Evolutionary conservation across 2,888 invertebrate genomes (phyloP).

Genomic region (Aelia acuminata): DNA sequence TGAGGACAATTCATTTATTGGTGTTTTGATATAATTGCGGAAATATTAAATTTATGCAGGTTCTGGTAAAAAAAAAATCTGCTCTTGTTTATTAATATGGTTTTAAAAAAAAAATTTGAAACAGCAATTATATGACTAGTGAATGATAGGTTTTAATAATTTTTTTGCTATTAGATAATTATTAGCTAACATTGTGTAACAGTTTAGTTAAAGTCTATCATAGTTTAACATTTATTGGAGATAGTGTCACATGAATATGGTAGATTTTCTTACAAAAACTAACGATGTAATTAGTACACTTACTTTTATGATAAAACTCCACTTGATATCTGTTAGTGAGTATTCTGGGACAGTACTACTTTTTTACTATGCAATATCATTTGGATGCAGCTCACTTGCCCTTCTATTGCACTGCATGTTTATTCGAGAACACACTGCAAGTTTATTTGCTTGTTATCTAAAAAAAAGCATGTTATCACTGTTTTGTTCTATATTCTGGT

Average conservation of each 20-base stretch:
- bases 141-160: neutral
- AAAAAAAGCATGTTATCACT: neutral
- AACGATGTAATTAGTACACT: neutral
- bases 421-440: neutral
- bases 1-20: neutral
- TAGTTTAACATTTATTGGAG: neutral
- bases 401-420: neutral
- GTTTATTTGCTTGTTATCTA: neutral
- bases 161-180: neutral
- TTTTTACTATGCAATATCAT: neutral
- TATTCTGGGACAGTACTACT: slow-evolving; percentile 40
- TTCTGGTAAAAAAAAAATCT: neutral
- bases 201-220: neutral
- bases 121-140: neutral
- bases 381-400: neutral
- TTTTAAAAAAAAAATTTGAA: neutral
- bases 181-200: neutral
- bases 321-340: neutral
- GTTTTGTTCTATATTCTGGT: neutral
- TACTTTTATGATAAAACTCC: neutral
- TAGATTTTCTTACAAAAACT: neutral
- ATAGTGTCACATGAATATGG: neutral
- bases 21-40: neutral
- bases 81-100: neutral
- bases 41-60: neutral